phyloP scores from a whole-genome alignment of 2,113 vertebrate genomes.

The Pachyramphus minor region DNA sequence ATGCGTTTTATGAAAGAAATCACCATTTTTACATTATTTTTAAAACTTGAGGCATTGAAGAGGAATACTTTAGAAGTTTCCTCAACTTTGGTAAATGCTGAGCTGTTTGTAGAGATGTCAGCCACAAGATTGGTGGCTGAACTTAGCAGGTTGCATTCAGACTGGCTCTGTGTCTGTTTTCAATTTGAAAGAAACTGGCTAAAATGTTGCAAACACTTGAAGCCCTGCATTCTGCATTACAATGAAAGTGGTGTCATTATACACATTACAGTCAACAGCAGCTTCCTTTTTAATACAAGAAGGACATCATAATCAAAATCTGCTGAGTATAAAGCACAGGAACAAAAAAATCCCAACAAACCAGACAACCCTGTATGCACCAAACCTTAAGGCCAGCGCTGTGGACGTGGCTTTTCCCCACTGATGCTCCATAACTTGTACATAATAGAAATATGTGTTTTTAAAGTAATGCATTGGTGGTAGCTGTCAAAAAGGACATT shows the following conservation, averaged over 20 bases:
- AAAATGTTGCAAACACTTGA: conserved; percentile 71
- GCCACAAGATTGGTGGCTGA: conserved; percentile 63
- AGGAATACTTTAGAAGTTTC: conserved; percentile 65
- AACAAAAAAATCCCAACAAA: neutral
- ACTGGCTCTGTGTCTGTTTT: conserved; percentile 69
- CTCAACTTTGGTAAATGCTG: conserved; percentile 63
- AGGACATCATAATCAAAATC: conserved; percentile 58
- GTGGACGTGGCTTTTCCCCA: neutral
- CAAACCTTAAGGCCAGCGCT: neutral
- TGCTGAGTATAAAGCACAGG: conserved; percentile 18
- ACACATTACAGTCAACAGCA: conserved; percentile 23
- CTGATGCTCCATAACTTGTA: neutral
- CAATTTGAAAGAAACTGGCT: conserved; percentile 68
- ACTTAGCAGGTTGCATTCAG: conserved; percentile 60
- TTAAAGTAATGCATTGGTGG: neutral
- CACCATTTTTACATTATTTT: conserved; percentile 60
- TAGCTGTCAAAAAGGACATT: neutral
- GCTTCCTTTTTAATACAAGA: conserved; percentile 39
- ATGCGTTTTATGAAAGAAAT: conserved; percentile 60
- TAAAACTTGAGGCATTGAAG: conserved; percentile 51
- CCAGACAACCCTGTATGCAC: neutral
- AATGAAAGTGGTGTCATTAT: conserved; percentile 65
- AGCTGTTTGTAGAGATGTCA: conserved; percentile 71
- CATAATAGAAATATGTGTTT: neutral
- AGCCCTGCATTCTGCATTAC: conserved; percentile 70